These are phyloP conservation scores for Caenorhabditis panamensis DNA, from an alignment of 2,888 invertebrate species.

Conservation along the genomic window DNA sequence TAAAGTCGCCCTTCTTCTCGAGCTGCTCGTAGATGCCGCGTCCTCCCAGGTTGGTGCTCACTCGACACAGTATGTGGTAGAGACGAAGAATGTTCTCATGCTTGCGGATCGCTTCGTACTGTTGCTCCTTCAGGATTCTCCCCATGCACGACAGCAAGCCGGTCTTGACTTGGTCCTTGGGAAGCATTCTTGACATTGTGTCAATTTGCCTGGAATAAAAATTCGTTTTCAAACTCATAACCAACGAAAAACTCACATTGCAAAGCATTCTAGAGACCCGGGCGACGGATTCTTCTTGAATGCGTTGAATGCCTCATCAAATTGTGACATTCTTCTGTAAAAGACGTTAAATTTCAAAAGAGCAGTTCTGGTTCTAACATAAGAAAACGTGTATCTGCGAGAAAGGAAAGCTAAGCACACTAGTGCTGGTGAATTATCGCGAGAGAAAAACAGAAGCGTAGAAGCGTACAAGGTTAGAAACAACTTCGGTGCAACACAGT, in stretches of 20 bases:
- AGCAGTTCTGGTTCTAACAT: no score
- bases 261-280: constrained; percentile 13
- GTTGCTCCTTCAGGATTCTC: constrained; percentile 1
- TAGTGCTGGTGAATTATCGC: no score
- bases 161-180: constrained; percentile 20
- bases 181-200: constrained; percentile 20
- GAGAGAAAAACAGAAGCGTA: no score
- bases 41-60: constrained; percentile 62
- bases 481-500: no score
- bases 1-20: constrained; percentile 61
- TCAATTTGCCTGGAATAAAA: constrained; percentile 35
- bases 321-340: constrained; percentile 17
- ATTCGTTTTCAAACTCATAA: background rate
- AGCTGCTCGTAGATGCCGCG: constrained; percentile 67
- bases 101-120: constrained; percentile 21
- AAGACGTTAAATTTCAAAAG: no score
- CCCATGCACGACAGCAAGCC: constrained; percentile 17
- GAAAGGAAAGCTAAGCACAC: no score
- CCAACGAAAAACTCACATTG: constrained; percentile 15
- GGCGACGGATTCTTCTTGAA: constrained; percentile 19
- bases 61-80: constrained; percentile 63
- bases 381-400: no score
- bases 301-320: constrained; percentile 16
- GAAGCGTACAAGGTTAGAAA: no score
- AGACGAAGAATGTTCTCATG: constrained; percentile 49